phyloP scores from a whole-genome alignment of 2,113 vertebrate genomes.

The Pampusana beccarii region DNA sequence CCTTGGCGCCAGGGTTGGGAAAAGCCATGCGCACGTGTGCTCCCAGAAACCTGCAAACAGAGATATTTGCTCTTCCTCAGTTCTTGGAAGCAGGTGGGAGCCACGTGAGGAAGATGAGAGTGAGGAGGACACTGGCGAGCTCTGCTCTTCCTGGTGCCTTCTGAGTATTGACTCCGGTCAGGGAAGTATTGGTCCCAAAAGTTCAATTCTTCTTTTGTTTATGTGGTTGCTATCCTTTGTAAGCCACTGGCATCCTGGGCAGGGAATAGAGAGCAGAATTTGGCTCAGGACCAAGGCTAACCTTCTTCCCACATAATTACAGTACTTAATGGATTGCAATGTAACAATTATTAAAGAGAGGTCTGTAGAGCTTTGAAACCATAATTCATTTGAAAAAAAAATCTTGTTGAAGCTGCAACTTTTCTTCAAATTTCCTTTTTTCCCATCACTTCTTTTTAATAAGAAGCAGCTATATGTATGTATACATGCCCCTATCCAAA shows the following conservation, averaged over 20 bases:
- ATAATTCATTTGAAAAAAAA: background rate
- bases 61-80: background rate
- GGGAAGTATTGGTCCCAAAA: background rate
- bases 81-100: background rate
- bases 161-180: background rate
- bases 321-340: background rate
- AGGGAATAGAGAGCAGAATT: background rate
- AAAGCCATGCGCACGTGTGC: background rate
- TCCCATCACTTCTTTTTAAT: background rate
- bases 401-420: background rate
- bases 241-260: background rate
- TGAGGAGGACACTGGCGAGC: fast-evolving
- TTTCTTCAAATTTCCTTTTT: background rate
- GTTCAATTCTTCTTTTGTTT: background rate
- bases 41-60: background rate
- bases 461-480: background rate
- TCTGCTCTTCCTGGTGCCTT: background rate
- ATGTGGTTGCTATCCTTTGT: background rate
- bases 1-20: background rate
- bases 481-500: background rate
- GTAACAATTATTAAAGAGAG: slow-evolving; percentile 20
- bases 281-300: slow-evolving; percentile 33
- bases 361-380: background rate
- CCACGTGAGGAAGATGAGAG: background rate
- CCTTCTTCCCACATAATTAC: slow-evolving; percentile 19